Evolutionary conservation across 2,797 vertebrate species (phyloP).

Genomic region (Chaenodraco wilsoni): DNA sequence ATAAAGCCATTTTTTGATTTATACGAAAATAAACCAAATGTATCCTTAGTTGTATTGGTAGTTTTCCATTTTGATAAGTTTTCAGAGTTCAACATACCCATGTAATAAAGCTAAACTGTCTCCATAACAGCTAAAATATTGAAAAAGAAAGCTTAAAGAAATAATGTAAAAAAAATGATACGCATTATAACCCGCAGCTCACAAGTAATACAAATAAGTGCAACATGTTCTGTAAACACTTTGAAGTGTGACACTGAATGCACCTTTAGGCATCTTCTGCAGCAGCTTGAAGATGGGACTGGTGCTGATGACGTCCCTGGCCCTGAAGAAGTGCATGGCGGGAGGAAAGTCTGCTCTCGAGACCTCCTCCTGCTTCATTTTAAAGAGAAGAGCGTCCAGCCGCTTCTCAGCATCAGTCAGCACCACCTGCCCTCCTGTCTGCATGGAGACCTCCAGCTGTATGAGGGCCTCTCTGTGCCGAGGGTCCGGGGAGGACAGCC

Average conservation of each 20-base stretch:
- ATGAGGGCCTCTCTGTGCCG: constrained; percentile 74
- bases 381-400: constrained; percentile 78
- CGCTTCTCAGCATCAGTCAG: constrained; percentile 76
- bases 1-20: too few species aligned
- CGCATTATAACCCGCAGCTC: neutral
- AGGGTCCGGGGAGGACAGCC: constrained; percentile 75
- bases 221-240: neutral
- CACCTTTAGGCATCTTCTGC: constrained; percentile 84
- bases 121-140: too few species aligned
- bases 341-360: constrained; percentile 82
- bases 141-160: too few species aligned
- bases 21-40: too few species aligned
- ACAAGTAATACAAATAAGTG: neutral
- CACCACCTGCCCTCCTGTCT: constrained; percentile 81
- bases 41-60: too few species aligned
- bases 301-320: constrained; percentile 78
- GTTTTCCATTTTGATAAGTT: too few species aligned
- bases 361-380: constrained; percentile 84
- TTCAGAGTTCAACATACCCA: too few species aligned
- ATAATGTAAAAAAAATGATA: too few species aligned
- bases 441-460: constrained; percentile 73
- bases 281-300: constrained; percentile 80
- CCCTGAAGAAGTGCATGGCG: constrained; percentile 92
- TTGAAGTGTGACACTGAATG: neutral
- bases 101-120: too few species aligned